phyloP scores from a whole-genome alignment of 2,113 vertebrate genomes.

The Coryphaenoides rupestris region DNA sequence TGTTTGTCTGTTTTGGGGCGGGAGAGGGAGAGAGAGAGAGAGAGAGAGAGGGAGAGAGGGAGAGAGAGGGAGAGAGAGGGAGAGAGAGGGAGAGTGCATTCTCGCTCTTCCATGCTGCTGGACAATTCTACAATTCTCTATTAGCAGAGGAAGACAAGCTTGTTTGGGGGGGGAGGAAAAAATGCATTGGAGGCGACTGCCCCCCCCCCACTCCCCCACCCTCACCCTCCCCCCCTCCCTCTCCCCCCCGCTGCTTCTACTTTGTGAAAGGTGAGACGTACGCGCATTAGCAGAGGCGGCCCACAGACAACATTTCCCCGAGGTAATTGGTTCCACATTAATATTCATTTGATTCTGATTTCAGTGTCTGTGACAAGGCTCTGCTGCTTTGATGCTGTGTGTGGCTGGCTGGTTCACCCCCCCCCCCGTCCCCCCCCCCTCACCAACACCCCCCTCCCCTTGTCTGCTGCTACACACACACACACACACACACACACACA shows the following conservation, averaged over 20 bases:
- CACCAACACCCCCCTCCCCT: slow-evolving; percentile 23
- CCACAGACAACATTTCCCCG: slow-evolving; percentile 69
- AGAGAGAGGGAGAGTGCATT: neutral
- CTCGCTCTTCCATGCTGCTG: slow-evolving; percentile 5
- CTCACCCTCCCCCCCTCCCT: neutral
- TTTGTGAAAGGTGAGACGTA: slow-evolving; percentile 63
- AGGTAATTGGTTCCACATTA: slow-evolving; percentile 71
- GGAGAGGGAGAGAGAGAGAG: too few species aligned
- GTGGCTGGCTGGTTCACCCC: slow-evolving; percentile 28
- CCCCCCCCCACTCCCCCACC: slow-evolving; percentile 22
- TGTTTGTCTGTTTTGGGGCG: neutral
- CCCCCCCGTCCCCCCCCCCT: too few species aligned
- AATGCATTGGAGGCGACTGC: slow-evolving; percentile 39
- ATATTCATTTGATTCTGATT: slow-evolving; percentile 73
- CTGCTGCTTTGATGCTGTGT: slow-evolving; percentile 55
- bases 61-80: too few species aligned
- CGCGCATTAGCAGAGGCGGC: slow-evolving; percentile 57
- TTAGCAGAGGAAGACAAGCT: slow-evolving; percentile 48
- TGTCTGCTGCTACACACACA: slow-evolving; percentile 27
- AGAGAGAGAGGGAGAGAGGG: too few species aligned
- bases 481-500: slow-evolving; percentile 18
- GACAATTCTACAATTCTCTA: slow-evolving; percentile 57
- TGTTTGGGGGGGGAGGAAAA: slow-evolving; percentile 40
- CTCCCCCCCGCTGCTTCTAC: slow-evolving; percentile 47
- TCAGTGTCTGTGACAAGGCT: slow-evolving; percentile 49